Conservation (phyloP, 2,113 vertebrate species). For the Atractosteus spatula region DNA sequence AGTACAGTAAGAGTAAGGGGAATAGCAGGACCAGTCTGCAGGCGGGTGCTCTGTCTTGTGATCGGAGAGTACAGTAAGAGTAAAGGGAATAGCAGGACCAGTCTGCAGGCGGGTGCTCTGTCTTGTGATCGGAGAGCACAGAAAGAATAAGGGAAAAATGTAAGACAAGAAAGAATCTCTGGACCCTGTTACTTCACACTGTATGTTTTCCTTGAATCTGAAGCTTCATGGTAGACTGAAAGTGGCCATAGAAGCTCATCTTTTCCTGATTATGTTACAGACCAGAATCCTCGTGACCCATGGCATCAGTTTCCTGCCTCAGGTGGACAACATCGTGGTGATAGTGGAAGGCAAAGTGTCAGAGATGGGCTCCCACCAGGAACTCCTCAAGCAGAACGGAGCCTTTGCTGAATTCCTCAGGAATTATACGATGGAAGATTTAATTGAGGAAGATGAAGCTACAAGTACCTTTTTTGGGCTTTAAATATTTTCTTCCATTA, state of each 20-base stretch:
- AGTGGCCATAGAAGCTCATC: not conserved
- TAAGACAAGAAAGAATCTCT: no score
- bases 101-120: no score
- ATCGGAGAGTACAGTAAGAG: no score
- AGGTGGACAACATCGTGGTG: constrained; percentile 86
- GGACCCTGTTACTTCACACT: no score
- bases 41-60: no score
- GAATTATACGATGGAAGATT: constrained; percentile 80
- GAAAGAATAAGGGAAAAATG: no score
- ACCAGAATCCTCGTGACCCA: constrained; percentile 92
- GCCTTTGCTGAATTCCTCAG: constrained; percentile 89
- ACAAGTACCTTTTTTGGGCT: constrained; percentile 45
- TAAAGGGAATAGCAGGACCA: no score
- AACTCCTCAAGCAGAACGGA: constrained; percentile 77
- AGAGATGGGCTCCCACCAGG: constrained; percentile 86
- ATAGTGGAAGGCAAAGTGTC: constrained; percentile 83
- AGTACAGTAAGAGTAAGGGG: no score
- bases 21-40: no score
- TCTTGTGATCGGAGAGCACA: no score
- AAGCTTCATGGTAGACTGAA: no score
- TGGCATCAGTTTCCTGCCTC: constrained; percentile 87
- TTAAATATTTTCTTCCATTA: not conserved
- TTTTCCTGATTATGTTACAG: constrained; percentile 50
- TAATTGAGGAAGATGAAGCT: constrained; percentile 71
- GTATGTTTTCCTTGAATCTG: no score